These are phyloP conservation scores for Ennomos fuscantarius DNA, from an alignment of 2,888 invertebrate genomes.

Conservation along the genomic window DNA sequence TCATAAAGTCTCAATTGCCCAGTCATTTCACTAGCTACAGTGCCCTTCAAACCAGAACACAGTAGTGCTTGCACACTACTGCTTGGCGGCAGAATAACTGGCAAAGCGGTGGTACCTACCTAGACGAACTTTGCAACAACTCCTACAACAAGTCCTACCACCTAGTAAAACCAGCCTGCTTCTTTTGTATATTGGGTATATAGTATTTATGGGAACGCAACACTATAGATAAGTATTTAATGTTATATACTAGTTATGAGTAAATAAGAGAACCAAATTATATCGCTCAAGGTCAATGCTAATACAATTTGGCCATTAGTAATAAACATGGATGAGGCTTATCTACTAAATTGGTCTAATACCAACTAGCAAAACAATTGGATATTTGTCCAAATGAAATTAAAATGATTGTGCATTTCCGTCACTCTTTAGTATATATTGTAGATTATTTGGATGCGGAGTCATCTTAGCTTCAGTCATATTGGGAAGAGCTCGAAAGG, in stretches of 20 bases:
- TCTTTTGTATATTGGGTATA: too few relatives aligned
- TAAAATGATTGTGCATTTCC: slow-evolving; percentile 58
- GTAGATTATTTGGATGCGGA: background rate
- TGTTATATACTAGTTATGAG: slow-evolving; percentile 4
- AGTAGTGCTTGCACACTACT: too few relatives aligned
- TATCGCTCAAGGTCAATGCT: slow-evolving; percentile 29
- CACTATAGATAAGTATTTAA: too few relatives aligned
- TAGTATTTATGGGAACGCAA: too few relatives aligned
- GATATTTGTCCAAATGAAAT: slow-evolving; percentile 46
- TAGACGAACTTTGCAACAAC: too few relatives aligned
- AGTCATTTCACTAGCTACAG: too few relatives aligned
- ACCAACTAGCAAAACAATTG: slow-evolving; percentile 38
- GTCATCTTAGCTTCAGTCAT: background rate
- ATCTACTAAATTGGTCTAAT: slow-evolving; percentile 29
- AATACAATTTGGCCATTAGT: slow-evolving; percentile 23
- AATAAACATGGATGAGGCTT: slow-evolving; percentile 8
- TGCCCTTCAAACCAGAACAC: too few relatives aligned
- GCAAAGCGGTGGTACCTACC: too few relatives aligned
- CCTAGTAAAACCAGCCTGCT: too few relatives aligned
- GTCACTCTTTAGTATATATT: slow-evolving; percentile 45
- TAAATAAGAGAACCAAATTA: background rate
- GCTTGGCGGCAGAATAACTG: too few relatives aligned
- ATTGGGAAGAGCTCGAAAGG: background rate
- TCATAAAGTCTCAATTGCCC: too few relatives aligned
- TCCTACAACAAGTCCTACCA: too few relatives aligned